Evolutionary conservation across 1,140 invertebrate species (phyloP), one percentile per base, ranked within the genome.

Genomic region (Marisa cornuarietis): DNA sequence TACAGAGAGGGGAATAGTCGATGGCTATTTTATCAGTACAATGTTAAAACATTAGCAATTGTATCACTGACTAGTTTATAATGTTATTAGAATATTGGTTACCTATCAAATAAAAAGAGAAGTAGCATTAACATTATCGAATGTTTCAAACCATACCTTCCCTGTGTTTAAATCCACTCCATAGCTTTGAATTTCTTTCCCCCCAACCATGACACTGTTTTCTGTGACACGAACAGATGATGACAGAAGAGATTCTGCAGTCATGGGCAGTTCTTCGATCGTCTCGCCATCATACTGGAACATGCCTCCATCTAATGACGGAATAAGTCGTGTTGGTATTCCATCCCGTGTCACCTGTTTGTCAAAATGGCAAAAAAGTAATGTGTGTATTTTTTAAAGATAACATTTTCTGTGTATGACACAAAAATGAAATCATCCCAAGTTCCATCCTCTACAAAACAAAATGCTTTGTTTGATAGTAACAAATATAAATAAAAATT

Each of bases 211-310:
- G 31, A 97, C 94, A 5, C 90, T 88, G 91, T 97, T 95, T 88
- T 97, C 95, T 5, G 95, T 95, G 84, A 97, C 95, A 87, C 94
- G 94, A 90, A 95, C 95, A 1, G 96, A 96, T 62, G 91, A 92
- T 9, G 95, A 95, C 1, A 99, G 92, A 20, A 99, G 92, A 81
- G 94, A 93, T 76, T 98, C 96, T 0, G 96, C 94, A 72, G 94
- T 94, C 79, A 98, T 93, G 26, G 96, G 96, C 75, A 98, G 92
- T 0, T 95, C 93, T 91, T 98, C 95, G 76, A 99, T 94, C 85
- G 93, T 95, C 73, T 96, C 94, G 1, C 96, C 96, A 92, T 98
- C 96, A 90, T 97, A 96, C 89, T 95, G 95, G 90, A 97, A 99
- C 13, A 99, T 92, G 24, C 94, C 94, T 16, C 97, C 97, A 89